phyloP scores from a whole-genome alignment of 1,140 invertebrate genomes.

The Linepithema humile region DNA sequence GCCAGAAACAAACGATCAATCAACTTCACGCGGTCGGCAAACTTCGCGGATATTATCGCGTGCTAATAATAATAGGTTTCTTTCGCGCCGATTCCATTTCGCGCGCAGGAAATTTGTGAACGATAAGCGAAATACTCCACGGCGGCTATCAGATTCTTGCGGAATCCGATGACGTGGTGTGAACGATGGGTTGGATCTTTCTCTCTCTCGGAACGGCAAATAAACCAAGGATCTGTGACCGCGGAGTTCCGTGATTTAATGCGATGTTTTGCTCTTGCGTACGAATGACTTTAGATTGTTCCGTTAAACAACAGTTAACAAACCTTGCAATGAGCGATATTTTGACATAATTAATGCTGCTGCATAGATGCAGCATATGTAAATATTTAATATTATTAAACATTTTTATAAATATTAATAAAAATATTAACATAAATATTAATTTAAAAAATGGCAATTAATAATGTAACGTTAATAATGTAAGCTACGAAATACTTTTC shows the following conservation, averaged over 20 bases:
- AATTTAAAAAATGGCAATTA: not conserved
- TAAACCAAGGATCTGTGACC: slow-evolving; percentile 24
- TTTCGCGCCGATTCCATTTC: not conserved
- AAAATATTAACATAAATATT: not conserved
- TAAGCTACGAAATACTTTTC: no score
- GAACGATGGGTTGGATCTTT: slow-evolving; percentile 52
- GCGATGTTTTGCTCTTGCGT: slow-evolving; percentile 10
- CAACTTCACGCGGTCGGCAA: slow-evolving; percentile 2
- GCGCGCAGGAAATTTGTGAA: slow-evolving; percentile 12
- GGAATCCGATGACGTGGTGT: slow-evolving; percentile 74
- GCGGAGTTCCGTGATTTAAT: slow-evolving; percentile 46
- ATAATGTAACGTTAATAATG: no score
- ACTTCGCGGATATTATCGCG: not conserved
- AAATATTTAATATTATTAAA: not conserved
- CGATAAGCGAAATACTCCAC: slow-evolving; percentile 56
- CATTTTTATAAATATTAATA: not conserved
- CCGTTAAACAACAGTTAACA: slow-evolving; percentile 18
- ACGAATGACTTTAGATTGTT: slow-evolving; percentile 22
- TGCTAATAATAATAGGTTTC: slow-evolving; percentile 11
- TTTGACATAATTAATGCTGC: not conserved
- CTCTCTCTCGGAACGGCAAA: slow-evolving; percentile 13
- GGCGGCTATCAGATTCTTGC: slow-evolving; percentile 66
- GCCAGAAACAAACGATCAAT: slow-evolving; percentile 26
- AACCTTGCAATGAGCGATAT: not conserved
- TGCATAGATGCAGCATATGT: not conserved